Conservation (phyloP, 1,140 invertebrate species). For the Drosophila sp. region DNA sequence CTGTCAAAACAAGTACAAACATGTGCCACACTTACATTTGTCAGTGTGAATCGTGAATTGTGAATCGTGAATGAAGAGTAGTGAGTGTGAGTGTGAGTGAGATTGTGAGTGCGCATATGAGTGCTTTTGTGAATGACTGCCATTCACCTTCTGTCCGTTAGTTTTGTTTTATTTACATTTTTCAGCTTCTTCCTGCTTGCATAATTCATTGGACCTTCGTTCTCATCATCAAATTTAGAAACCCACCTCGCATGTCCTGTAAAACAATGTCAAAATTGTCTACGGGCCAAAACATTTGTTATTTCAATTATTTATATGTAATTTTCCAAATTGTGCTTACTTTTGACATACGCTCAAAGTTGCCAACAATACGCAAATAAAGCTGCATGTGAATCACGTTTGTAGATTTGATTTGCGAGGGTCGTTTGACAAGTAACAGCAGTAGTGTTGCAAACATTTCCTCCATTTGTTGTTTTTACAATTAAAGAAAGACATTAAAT, state of each 20-base stretch:
- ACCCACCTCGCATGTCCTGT: conserved; percentile 58
- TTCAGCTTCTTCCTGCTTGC: conserved; percentile 45
- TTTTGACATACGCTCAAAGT: conserved; percentile 11
- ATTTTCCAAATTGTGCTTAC: conserved; percentile 70
- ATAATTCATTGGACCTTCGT: conserved; percentile 70
- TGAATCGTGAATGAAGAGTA: not conserved
- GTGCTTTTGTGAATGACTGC: conserved; percentile 21
- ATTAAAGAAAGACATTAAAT: too few relatives aligned
- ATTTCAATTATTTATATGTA: conserved; percentile 80
- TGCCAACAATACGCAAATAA: conserved; percentile 27
- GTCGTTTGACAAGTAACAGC: not conserved
- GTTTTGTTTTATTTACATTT: conserved; percentile 52
- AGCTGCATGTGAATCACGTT: not conserved
- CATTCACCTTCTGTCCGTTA: conserved; percentile 41
- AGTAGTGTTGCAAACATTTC: not conserved
- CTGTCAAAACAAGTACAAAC: conserved; percentile 69
- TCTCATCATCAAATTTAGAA: conserved; percentile 79
- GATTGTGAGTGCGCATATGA: conserved; percentile 28
- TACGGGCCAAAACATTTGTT: conserved; percentile 72
- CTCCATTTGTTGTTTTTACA: too few relatives aligned
- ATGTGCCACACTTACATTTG: conserved; percentile 62
- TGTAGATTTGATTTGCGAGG: conserved; percentile 14
- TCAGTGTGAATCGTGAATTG: conserved; percentile 35
- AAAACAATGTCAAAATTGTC: conserved; percentile 75
- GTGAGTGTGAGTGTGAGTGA: conserved; percentile 33